A percentile compares a stretch with the other conserved stretches of the same genome.
These are phyloP conservation scores for Pseudochirops corinnae DNA, from an alignment of 2,797 vertebrate genomes.

Conservation along the genomic window DNA sequence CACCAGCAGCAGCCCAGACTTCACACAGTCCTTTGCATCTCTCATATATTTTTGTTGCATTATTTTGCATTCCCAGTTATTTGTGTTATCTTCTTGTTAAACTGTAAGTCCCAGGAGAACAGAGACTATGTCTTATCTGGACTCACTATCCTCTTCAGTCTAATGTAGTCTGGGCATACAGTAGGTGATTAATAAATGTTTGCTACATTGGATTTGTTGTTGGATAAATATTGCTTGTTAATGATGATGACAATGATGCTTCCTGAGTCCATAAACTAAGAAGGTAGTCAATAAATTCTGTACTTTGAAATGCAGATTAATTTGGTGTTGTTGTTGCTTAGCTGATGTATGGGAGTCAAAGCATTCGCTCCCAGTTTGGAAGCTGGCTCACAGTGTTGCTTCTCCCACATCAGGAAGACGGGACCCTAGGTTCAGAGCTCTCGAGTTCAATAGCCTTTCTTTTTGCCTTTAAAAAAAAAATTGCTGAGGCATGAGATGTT, in stretches of 20 bases:
- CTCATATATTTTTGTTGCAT: not conserved
- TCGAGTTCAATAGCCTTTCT: slow-evolving; percentile 83
- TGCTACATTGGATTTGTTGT: not conserved
- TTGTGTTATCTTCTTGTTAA: not conserved
- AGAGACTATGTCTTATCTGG: not conserved
- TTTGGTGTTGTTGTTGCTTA: not conserved
- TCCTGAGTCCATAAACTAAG: slow-evolving; percentile 12
- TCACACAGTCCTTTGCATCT: not conserved
- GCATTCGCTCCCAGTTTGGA: not conserved
- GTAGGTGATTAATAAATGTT: slow-evolving; percentile 2
- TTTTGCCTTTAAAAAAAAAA: slow-evolving; percentile 78
- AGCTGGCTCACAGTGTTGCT: slow-evolving; percentile 48
- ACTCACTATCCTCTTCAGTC: not conserved
- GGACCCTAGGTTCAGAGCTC: slow-evolving; percentile 68
- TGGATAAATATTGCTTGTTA: not conserved
- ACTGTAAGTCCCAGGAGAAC: not conserved
- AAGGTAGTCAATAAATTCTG: slow-evolving; percentile 3
- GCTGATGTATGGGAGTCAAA: slow-evolving; percentile 30
- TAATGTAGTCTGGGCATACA: not conserved
- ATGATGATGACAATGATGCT: not conserved
- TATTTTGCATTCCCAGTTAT: not conserved
- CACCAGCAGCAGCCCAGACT: not conserved
- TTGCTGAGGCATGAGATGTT: slow-evolving; percentile 85
- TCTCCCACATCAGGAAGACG: slow-evolving; percentile 78
- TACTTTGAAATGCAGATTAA: slow-evolving; percentile 16